Evolutionary conservation across 2,113 vertebrate species (phyloP), one percentile per base, ranked within the genome.

Genomic region (Psophia crepitans): DNA sequence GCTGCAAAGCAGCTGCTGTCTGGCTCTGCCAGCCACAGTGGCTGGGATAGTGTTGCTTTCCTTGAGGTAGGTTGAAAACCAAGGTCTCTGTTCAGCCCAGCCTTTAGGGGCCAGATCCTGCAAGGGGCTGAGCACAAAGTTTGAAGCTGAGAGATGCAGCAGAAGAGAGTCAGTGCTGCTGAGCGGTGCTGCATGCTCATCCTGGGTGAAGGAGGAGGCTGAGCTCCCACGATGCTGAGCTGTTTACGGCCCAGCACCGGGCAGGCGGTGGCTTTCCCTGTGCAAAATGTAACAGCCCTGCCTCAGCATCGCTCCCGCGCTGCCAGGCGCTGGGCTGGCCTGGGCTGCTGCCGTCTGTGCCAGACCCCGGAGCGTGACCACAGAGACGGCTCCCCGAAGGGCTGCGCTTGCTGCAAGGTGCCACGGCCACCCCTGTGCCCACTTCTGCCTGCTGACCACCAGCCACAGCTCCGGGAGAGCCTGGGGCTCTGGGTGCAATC

Each of bases 1-100:
- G 76, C 94, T 93, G 90, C 94, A 61, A 14, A 83, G 85, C 94
- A 26, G 95, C 82, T 14, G 46, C 89, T 56, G 78, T 78, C 69
- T 26, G 92, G 53, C 92, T 76, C 74, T 48, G 73, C 46, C 69
- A 32, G 87, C 81, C 68, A 1, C 14, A 1, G 78, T 21, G 66
- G 0, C 75, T 28, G 77, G 84, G 88, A 33, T 60, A 56, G 33
- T 14, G 1, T 21, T 1, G 17, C 74, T 92, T 80, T 33, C 71
- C 58, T 11, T 0, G 58, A 69, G 75, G 35, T 61, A 2, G 0
- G 12, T 60, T 51, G 11, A 32, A 88, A 33, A 7, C 35, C 85
- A 13, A 73, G 66, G 61, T 71, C 78, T 91, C 8, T 0, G 0
- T 46, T 28, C 85, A 73, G 48, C 87, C 43, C 76, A 43, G 58